Conservation (phyloP, 1,140 invertebrate species). For the Ips nitidus region DNA sequence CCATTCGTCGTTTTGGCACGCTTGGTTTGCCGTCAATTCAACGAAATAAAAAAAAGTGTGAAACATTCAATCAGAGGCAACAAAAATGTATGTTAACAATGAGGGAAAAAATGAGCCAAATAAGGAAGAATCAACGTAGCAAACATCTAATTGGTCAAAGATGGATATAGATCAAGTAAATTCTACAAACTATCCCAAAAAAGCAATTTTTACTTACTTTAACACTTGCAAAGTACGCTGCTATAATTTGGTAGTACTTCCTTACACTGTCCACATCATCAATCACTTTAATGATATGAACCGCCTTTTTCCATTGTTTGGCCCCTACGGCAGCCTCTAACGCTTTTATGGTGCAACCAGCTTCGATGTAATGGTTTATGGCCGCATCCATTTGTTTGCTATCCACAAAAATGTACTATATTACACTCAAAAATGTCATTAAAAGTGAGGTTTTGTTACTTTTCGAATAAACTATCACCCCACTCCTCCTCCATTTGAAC, state of each 20-base stretch:
- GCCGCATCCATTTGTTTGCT: slow-evolving; percentile 90
- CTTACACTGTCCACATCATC: slow-evolving; percentile 58
- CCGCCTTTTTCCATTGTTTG: slow-evolving; percentile 94
- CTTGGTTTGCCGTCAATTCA: too few species aligned
- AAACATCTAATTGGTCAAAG: too few species aligned
- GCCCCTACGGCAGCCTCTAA: slow-evolving; percentile 89
- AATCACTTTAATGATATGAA: slow-evolving; percentile 84
- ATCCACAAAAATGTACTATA: too few species aligned
- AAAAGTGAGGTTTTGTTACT: neutral
- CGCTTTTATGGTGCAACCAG: slow-evolving; percentile 84
- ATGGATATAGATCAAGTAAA: too few species aligned
- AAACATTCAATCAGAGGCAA: too few species aligned
- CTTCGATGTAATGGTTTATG: slow-evolving; percentile 96
- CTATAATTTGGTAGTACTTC: slow-evolving; percentile 58
- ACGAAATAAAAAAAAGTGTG: too few species aligned
- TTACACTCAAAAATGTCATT: too few species aligned
- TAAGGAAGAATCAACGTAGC: too few species aligned
- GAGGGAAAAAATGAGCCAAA: too few species aligned
- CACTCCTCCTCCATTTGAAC: slow-evolving; percentile 89
- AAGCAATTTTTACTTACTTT: slow-evolving; percentile 34
- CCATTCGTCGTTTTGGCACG: too few species aligned
- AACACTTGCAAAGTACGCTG: slow-evolving; percentile 58
- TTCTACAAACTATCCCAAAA: too few species aligned
- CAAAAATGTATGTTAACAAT: too few species aligned
- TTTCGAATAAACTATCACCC: slow-evolving; percentile 82